Evolutionary conservation across 1,140 invertebrate genomes (phyloP), one percentile per base, ranked within the genome.

Genomic region (Drosophila elegans): DNA sequence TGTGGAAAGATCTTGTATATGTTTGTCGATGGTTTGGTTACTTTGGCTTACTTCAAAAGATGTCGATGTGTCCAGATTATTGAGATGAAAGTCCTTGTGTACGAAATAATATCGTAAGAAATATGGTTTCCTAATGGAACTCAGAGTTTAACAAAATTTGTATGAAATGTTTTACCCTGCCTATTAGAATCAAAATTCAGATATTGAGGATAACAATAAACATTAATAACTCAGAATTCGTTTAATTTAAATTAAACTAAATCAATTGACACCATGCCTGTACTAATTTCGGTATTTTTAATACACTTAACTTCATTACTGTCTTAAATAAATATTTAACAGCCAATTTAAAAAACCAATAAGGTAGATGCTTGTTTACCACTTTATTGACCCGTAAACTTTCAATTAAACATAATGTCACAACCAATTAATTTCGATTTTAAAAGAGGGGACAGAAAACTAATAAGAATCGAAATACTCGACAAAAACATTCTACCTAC

Each of bases 21-120:
- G 36, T 51, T 64, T 68, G 67, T 13, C 9, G 36, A 41, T n/a
- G 59, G 25, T 55, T 75, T 56, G 75, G 79, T 68, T 79, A 80
- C 56, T 86, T 21, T 29, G 32, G 39, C 64, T 52, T 38, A 45
- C 38, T 44, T 36, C 46, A 36, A 29, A 66, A 53, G 48, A 45
- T 48, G 54, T 36, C 42, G 36, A 36, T 42, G 61, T 36, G 62
- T 57, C 64, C 61, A 44, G 49, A 67, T 25, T 54, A 21, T 13
- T n/a, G 7, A n/a, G 7, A 16, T 11, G 32, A 16, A n/a, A 44
- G 45, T 27, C 60, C 59, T 10, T 44, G 25, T 29, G 41, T 25
- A 2, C 10, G 2, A 13, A 57, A 16, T 64, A 16, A 16, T 27
- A 64, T 25, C 29, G 9, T 59, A 10, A 29, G 29, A 13, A 12